Percentiles rank a stretch among this genome's conserved stretches.
Conservation (phyloP, 2,113 vertebrate species). For the Talpa occidentalis region DNA sequence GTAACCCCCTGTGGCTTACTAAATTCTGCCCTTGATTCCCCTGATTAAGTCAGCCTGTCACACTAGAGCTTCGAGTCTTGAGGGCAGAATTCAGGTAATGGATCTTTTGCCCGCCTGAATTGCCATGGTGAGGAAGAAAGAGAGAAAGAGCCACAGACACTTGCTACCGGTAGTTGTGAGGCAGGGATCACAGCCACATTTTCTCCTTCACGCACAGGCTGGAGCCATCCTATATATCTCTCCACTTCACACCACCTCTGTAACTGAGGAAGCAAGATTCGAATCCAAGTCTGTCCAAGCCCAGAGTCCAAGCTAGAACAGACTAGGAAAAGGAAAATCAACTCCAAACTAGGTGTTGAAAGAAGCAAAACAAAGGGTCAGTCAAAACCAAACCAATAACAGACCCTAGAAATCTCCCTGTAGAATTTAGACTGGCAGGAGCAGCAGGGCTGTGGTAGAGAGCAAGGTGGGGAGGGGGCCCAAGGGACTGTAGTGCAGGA, state of each 20-base stretch:
- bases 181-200: fast-evolving
- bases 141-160: neutral
- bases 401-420: too few relatives aligned
- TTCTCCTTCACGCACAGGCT: neutral
- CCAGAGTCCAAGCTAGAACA: neutral
- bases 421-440: too few relatives aligned
- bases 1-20: neutral
- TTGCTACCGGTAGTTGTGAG: neutral
- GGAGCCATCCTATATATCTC: neutral
- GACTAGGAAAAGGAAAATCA: neutral
- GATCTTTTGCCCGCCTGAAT: too few relatives aligned
- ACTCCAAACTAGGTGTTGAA: neutral
- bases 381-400: too few relatives aligned
- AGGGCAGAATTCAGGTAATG: neutral
- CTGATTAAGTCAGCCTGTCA: too few relatives aligned
- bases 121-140: neutral
- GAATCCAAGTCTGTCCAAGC: neutral
- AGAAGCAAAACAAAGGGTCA: neutral
- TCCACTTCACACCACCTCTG: neutral
- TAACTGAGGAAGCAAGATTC: neutral
- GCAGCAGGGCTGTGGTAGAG: too few relatives aligned
- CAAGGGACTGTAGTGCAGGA: too few relatives aligned
- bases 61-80: neutral
- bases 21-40: neutral
- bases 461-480: too few relatives aligned